Base-by-base conservation (phyloP, 1,140 invertebrate genomes). In the Microplitis mediator region DNA sequence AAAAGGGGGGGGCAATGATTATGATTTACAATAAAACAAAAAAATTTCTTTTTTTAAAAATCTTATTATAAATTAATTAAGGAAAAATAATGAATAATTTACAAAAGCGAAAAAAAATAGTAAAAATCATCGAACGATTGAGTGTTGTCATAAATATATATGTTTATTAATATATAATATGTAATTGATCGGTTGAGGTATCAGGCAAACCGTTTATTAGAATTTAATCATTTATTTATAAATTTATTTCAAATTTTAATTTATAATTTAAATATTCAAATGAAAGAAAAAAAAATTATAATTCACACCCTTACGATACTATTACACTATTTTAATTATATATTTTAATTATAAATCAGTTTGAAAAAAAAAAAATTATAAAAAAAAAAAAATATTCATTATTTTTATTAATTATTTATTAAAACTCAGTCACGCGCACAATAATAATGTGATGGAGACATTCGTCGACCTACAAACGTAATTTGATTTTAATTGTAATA, bases 391-490 rank as follows among this genome's bases (percentile, higher is more conserved):
- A 23, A 23, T 23, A 23, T 23, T 39, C 8, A 11, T 39, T 39
- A 8, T 39, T 8, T 39, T 54, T 16, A 13, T 54, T 4, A 16
- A 13, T 54, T 13, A 14, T n/a, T 14, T 14, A 54, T 71, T 71
- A 80, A 81, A 84, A 86, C 79, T 85, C 80, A 86, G 81, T 86
- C 83, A 84, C 84, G 81, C 85, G 81, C 82, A 85, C 83, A 84
- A 85, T 81, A 83, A 85, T 39, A 39, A 39, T 39, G 11, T 39
- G 11, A 39, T 39, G 11, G 84, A 87, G 85, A 86, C 85, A 85
- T 86, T 86, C 84, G 84, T 82, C 79, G 80, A 82, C 85, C 82
- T 86, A 86, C 82, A 85, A 86, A 86, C 82, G 78, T 81, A 87
- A 84, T 83, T 84, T 84, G 81, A 84, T 85, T 84, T 85, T 76